Evolutionary conservation across 2,797 vertebrate species (phyloP), one percentile per base, ranked within the genome.

Genomic region (Platyrinchus mystaceus): DNA sequence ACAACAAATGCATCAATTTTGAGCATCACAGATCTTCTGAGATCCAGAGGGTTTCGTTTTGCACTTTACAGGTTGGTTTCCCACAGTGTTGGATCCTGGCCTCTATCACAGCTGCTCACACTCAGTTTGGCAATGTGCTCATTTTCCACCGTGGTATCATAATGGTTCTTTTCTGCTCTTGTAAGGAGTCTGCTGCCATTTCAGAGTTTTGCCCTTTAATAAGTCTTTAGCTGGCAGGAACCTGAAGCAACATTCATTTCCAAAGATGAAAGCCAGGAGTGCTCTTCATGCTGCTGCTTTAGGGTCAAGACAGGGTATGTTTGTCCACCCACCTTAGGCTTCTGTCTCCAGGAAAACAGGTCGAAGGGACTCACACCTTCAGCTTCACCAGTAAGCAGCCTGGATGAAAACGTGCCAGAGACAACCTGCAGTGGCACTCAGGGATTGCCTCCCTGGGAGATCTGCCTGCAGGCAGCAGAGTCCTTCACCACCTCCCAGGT

Each of bases 51-150:
- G 5, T 62, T 90, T 69, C 19, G 6, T 44, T 94, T 91, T 70
- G 74, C 62, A 39, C 74, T 90, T 84, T 74, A 23, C 62, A 92
- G 84, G 36, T 37, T 69, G 41, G 64, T 78, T 94, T 94, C 79
- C 81, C 60, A 30, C 43, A 47, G 41, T 13, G 13, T 26, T 91
- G 87, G 64, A 92, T 87, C 66, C 83, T 4, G 6, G 55, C 44
- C 79, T 69, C 78, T 55, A 14, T 64, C 82, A 88, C 55, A 87
- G 80, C 90, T 89, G 67, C 67, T 96, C 84, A 86, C 62, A 49
- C 68, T 93, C 67, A 34, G 22, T 74, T 83, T 91, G 77, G 66
- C 80, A 89, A 49, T 2, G 0, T 23, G 18, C 36, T 89, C 34
- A 20, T 86, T 93, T 92, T 87, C 64, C 58, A 92, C 71, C 16